Evolutionary conservation across 2,888 invertebrate genomes (phyloP), one percentile per base, ranked within the genome.

Genomic region (Drosophila lutescens): DNA sequence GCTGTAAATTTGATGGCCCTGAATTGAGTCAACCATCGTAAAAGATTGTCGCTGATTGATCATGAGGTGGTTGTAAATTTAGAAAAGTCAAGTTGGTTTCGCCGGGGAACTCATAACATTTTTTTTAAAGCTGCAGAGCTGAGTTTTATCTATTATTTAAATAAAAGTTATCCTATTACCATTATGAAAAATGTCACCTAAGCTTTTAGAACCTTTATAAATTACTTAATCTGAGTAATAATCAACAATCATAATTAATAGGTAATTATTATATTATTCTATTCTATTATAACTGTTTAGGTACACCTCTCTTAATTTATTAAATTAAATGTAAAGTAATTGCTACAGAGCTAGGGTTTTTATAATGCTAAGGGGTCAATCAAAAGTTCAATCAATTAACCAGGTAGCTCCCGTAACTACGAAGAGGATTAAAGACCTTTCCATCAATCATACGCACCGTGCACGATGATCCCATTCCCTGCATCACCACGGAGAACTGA

Each of bases 401-500:
- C n/a, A 12, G 32, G 23, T 32, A 4, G 15, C 20, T 32, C 44
- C 26, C 26, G 26, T 23, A 23, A 26, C 46, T 66, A 17, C 17
- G 0, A 46, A 4, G 13, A n/a, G 17, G 46, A 47, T 46, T 46
- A 65, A 23, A 23, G 15, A 7, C 32, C 20, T 15, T 15, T 34
- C 32, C 67, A 66, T 66, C 65, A 66, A 55, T 50, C 74, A 54
- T 89, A 92, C 49, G 49, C 49, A 49, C 92, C 84, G 92, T 91
- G 71, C 92, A 92, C 41, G 90, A 85, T 59, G 86, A 88, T 54
- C 90, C 92, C 65, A 23, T 6, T 41, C 61, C 66, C 73, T 89
- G 85, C 8, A 80, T 75, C 56, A 91, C 90, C 44, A 92, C 91
- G 10, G 91, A 91, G 79, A 92, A 92, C 72, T 92, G 92, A 72